Evolutionary conservation across 2,888 invertebrate genomes (phyloP), one percentile per base, ranked within the genome.

Genomic region (Gymnoscelis rufifasciata): DNA sequence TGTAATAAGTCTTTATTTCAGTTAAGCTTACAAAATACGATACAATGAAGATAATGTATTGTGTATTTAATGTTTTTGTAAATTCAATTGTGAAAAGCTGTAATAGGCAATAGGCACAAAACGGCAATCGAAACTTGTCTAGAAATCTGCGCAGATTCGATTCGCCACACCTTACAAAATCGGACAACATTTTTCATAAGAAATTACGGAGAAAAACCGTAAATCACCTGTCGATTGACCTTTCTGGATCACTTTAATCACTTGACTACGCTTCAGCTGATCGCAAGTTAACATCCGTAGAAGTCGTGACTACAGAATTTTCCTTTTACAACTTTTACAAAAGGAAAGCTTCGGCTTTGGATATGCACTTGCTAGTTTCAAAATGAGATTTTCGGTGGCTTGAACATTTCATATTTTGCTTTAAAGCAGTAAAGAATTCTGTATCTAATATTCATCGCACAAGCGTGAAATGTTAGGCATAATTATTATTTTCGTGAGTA

Each of bases 241-340:
- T 68, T 44, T 67, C 72, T 73, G 71, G 78, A 82, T 78, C 55
- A 82, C 82, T 80, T 78, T 72, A 86, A 87, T 86, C 73, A 76
- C 71, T 87, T 84, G 63, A 78, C 68, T 66, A 76, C 83, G 80
- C 79, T 69, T 62, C 31, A 63, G 47, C 63, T 66, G 75, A 75
- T 83, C 83, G 82, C 1, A 71, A 81, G 84, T 82, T 80, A 84
- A 84, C 56, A 68, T 62, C 83, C 82, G 70, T 82, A 68, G 59
- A 66, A 71, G 68, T 80, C 79, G 84, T 82, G 78, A 75, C 69
- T 10, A 19, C 3, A 3, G 8, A 59, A 66, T 71, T 41, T 35
- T 26, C 38, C 37, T 49, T 50, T n/a, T 52, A 43, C 33, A 54
- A 50, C 51, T 55, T 49, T 51, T 51, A 49, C 55, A 57, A 63